A percentile compares a stretch with the other conserved stretches of the same genome.
Evolutionary conservation across 35 echinoderm and acorn worm species (phyloP).

Genomic region (Anneissia japonica): DNA sequence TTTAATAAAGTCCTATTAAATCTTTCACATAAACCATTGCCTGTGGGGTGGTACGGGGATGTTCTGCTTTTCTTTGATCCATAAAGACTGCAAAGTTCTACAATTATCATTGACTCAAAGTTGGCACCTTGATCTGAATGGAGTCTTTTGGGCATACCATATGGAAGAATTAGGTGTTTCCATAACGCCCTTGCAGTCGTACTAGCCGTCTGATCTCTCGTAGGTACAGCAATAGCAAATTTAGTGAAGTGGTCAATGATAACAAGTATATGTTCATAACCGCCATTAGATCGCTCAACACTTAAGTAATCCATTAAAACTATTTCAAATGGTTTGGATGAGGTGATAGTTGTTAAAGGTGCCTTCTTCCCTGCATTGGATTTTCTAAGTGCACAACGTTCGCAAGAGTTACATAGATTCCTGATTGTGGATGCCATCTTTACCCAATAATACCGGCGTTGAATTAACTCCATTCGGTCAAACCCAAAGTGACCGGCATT

Average conservation of each 20-base stretch:
- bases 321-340: constrained; percentile 53
- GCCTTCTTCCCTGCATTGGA: constrained; percentile 8
- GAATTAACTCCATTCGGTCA: constrained; percentile 20
- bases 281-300: constrained; percentile 41
- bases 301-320: constrained; percentile 40
- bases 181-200: constrained; percentile 2
- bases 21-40: constrained; percentile 31
- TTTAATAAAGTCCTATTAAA: constrained; percentile 30
- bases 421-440: constrained; percentile 24
- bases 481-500: constrained; percentile 43
- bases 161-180: constrained; percentile 2
- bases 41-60: constrained; percentile 25
- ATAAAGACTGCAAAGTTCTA: constrained; percentile 7
- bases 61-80: not conserved
- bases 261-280: constrained; percentile 60
- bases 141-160: constrained; percentile 3
- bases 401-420: constrained; percentile 6
- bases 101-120: constrained; percentile 9
- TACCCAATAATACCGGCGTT: constrained; percentile 42
- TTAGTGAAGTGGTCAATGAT: constrained; percentile 74
- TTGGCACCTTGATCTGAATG: constrained; percentile 13
- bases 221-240: constrained; percentile 53
- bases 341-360: constrained; percentile 30
- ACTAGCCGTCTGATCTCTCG: constrained; percentile 39
- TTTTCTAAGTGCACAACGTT: constrained; percentile 30